Evolutionary conservation across 2,113 vertebrate species (phyloP), one percentile per base, ranked within the genome.

Genomic region (Phylloscopus whistleri): DNA sequence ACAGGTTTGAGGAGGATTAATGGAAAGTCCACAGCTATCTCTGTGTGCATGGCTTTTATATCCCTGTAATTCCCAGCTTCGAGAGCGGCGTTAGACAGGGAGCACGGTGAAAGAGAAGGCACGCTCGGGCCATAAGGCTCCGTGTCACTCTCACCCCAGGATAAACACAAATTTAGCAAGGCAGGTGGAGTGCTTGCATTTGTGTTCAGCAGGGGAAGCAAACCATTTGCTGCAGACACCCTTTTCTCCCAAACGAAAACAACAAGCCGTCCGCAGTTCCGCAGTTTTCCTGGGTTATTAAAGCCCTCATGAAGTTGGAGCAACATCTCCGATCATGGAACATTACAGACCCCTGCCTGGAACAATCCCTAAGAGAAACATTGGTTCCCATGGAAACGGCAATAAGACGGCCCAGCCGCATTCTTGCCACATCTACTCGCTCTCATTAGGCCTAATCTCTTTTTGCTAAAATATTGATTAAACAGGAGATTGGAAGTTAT

Each of bases 391-490:
- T 98, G 98, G 98, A 97, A 98, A 99, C 98, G 28, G 97, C 97
- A 98, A 97, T 96, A 97, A 97, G 95, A 94, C 93, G 95, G 97
- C 96, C 95, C 96, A 98, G 97, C 91, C 94, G 84, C 84, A 97
- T 98, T 98, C 98, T 96, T 96, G 95, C 96, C 97, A 97, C 95
- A 96, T 96, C 94, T 58, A 96, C 95, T 97, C 70, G 70, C 93
- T 97, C 98, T 98, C 98, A 98, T 98, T 98, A 98, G 95, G 96
- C 97, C 90, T 98, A 98, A 98, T 98, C 97, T 98, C 95, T 98
- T 98, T 98, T 98, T 98, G 98, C 98, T 98, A 98, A 99, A 98
- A 98, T 99, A 99, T 99, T 98, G 99, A 99, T 99, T 98, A 97
- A 98, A 97, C 75, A 84, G 92, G 95, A 98, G 98, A 99, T 98